A percentile compares a stretch with the other conserved stretches of the same genome.
Evolutionary conservation across 2,888 invertebrate genomes (phyloP).

Genomic region (Cephonodes hylas): DNA sequence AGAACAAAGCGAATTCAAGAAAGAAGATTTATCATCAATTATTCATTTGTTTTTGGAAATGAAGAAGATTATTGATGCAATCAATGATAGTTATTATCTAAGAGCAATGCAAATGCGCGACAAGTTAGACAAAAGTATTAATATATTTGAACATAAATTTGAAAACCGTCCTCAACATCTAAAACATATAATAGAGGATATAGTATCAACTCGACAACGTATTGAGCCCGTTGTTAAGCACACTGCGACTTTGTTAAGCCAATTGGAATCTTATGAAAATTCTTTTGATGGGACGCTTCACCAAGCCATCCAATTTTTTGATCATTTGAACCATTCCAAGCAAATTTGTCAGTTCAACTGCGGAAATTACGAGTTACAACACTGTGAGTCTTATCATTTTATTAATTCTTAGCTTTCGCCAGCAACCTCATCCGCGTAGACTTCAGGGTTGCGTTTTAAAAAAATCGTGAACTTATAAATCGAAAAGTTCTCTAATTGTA

Average conservation of each 20-base stretch:
- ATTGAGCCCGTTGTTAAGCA: slow-evolving; percentile 29
- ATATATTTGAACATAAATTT: slow-evolving; percentile 28
- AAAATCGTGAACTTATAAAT: too few species aligned
- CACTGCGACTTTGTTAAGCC: slow-evolving; percentile 19
- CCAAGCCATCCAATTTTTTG: slow-evolving; percentile 19
- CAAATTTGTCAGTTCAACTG: slow-evolving; percentile 38
- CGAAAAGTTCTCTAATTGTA: too few species aligned
- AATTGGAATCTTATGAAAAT: slow-evolving; percentile 22
- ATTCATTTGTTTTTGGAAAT: slow-evolving; percentile 30
- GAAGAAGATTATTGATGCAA: slow-evolving; percentile 23
- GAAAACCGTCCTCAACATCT: slow-evolving; percentile 40
- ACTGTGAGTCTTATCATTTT: neutral
- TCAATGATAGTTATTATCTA: slow-evolving; percentile 26
- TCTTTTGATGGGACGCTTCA: slow-evolving; percentile 19
- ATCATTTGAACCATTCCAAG: slow-evolving; percentile 24
- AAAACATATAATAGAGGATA: slow-evolving; percentile 39
- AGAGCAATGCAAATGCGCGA: slow-evolving; percentile 24
- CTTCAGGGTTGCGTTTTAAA: too few species aligned
- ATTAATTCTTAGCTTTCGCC: too few species aligned
- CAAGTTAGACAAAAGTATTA: slow-evolving; percentile 25
- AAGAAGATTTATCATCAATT: slow-evolving; percentile 36
- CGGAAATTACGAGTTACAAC: slow-evolving; percentile 18
- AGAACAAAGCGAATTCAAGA: slow-evolving; percentile 29
- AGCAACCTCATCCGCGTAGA: too few species aligned
- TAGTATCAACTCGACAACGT: slow-evolving; percentile 24